Base-by-base conservation (phyloP, 2,888 invertebrate species). In the Sympetrum striolatum region DNA sequence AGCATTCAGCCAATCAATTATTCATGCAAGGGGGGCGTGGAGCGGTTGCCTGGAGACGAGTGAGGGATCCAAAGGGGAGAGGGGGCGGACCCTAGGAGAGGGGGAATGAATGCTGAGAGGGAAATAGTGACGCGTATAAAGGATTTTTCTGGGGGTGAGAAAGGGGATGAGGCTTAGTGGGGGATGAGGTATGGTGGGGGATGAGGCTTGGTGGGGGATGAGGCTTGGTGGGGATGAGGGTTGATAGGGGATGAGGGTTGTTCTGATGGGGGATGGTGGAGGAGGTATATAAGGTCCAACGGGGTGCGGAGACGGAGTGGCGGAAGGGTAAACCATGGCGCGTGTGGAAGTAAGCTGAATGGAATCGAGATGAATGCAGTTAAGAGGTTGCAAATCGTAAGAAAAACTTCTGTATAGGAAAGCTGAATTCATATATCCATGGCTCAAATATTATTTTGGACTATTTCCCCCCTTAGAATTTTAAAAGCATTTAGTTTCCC, bases 1-100 rank as follows among this genome's bases (percentile, higher is more conserved):
- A 90, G 91, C 91, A 91, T 91, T 91, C 91, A 91, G 90, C 91
- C 91, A 91, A 91, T 91, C 91, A 91, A 91, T 91, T 91, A 91
- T 91, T 91, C 91, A 91, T 91, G 90, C 58, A 80, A 31, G 80
- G 48, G 79, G 90, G 81, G 90, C 37, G 90, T 80, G 91, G 80
- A 73, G 73, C n/a, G 73, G n/a, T 64, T 64, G 64, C 64, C 22
- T 64, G 64, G 64, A n/a, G 64, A 64, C 64, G 64, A 22, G 90
- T 44, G 73, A 44, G 90, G 90, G 90, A 73, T 60, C 73, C 79
- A 60, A 53, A 80, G 60, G 60, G n/a, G 60, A 60, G 60, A 60
- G 60, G 18, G 73, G 73, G 73, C 73, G 14, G 10, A 73, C 31
- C 73, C 73, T 73, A 73, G 73, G 73, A 73, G 73, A 31, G 73